Conservation (phyloP, 2,888 invertebrate genomes). For the Ryuthela nishihirai region DNA sequence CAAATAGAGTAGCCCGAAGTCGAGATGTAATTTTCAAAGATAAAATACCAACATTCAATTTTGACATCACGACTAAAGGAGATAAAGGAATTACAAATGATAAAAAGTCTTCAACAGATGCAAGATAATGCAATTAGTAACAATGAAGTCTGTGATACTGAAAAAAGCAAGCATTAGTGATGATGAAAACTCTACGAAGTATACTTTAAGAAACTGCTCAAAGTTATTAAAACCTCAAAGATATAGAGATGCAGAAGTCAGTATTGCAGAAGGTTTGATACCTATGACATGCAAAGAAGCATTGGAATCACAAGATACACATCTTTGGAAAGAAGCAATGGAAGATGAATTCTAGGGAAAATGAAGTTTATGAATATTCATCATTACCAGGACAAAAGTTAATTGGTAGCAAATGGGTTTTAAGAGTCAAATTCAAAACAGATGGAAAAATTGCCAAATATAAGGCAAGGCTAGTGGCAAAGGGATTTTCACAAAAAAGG, state of each 20-base stretch:
- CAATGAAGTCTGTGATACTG: too few relatives aligned
- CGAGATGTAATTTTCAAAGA: neutral
- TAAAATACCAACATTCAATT: neutral
- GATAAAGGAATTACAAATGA: too few relatives aligned
- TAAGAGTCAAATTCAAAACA: neutral
- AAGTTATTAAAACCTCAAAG: too few relatives aligned
- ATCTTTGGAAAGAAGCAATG: neutral
- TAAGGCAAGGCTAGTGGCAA: slow-evolving; percentile 44
- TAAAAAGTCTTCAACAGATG: too few relatives aligned
- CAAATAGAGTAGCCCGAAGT: neutral
- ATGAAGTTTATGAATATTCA: neutral
- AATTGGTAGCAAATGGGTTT: neutral
- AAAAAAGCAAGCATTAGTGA: too few relatives aligned
- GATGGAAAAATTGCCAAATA: slow-evolving; percentile 48
- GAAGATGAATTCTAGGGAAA: slow-evolving; percentile 1
- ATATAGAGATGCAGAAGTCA: too few relatives aligned
- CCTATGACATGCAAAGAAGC: neutral
- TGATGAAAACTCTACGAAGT: too few relatives aligned
- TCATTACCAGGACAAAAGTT: neutral
- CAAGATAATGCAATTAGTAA: too few relatives aligned
- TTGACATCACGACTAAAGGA: too few relatives aligned
- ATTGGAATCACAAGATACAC: neutral
- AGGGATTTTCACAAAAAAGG: slow-evolving; percentile 34
- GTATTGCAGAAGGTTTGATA: too few relatives aligned
- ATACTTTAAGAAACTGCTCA: too few relatives aligned